Evolutionary conservation across 1,140 invertebrate species (phyloP), one percentile per base, ranked within the genome.

Genomic region (Orchesella cincta): DNA sequence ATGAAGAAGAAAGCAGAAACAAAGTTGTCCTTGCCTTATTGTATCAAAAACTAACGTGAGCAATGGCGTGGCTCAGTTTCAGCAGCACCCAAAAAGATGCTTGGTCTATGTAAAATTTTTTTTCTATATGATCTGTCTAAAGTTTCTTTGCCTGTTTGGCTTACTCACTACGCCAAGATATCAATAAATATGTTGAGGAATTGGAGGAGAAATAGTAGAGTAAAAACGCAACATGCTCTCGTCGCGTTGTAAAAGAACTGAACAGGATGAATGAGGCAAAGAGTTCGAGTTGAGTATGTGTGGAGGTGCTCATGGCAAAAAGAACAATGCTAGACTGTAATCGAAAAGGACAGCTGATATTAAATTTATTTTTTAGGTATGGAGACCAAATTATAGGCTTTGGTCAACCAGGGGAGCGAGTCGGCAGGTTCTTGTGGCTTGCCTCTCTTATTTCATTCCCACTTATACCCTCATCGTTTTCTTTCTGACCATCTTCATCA

Each of bases 341-440:
- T 80, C 79, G 79, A 78, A 78, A 78, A 80, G 80, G 80, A 79
- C 80, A 81, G 80, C 78, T 81, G 80, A 81, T 81, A 80, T 80
- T 78, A 80, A 80, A 81, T 80, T 78, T 74, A 74, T 79, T 81
- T 80, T 79, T 79, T 76, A 77, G 74, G 77, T 54, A 79, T 79
- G 76, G 80, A 81, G 77, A 80, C 80, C 34, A 81, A 81, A 81
- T 81, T 81, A 81, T 81, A 81, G 80, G 80, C 76, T 81, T 81
- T 80, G 80, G 78, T 81, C 80, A 81, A 81, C 77, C 76, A 74
- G 74, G 78, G 78, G 78, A 81, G 76, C 78, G 70, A 57, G 29
- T 34, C 31, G 46, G 39, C 39, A 39, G n/a, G 16, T 31, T 74
- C 73, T 52, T 34, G 39, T 74, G 52, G 31, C 46, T 73, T 73